A percentile compares a stretch with the other conserved stretches of the same genome.
These are phyloP conservation scores for Neelides folsomi DNA, from an alignment of 2,888 invertebrate genomes.

Conservation along the genomic window DNA sequence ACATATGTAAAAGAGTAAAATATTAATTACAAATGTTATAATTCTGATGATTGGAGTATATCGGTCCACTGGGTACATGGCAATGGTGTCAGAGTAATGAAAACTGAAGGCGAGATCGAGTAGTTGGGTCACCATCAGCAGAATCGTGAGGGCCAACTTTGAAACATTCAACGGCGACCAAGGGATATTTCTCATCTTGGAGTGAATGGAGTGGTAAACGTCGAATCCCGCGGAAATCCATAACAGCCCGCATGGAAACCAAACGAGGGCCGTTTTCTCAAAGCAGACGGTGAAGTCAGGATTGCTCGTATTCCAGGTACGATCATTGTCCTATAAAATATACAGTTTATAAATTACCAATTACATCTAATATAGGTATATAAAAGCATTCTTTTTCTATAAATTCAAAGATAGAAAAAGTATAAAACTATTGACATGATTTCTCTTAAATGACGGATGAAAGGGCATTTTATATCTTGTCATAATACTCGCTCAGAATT, in stretches of 20 bases:
- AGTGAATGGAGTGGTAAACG: slow-evolving; percentile 23
- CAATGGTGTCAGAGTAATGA: not conserved
- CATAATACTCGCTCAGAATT: too few species aligned
- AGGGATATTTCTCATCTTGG: slow-evolving; percentile 26
- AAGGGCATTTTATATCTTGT: too few species aligned
- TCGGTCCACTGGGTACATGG: slow-evolving; percentile 53
- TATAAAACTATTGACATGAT: too few species aligned
- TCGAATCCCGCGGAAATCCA: slow-evolving; percentile 65
- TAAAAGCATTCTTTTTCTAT: too few species aligned
- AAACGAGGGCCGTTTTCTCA: slow-evolving; percentile 75
- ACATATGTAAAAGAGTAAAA: too few species aligned
- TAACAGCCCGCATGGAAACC: slow-evolving; percentile 74
- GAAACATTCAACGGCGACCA: slow-evolving; percentile 32
- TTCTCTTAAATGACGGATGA: too few species aligned
- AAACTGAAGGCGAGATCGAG: slow-evolving; percentile 10
- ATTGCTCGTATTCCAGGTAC: slow-evolving; percentile 52
- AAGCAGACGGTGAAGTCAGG: slow-evolving; percentile 85
- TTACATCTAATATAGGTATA: too few species aligned
- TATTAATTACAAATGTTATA: slow-evolving; percentile 71
- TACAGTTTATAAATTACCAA: too few species aligned
- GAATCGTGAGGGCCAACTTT: slow-evolving; percentile 10
- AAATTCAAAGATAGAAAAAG: too few species aligned
- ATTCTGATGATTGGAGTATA: slow-evolving; percentile 64
- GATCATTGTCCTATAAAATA: slow-evolving; percentile 13
- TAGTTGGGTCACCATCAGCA: slow-evolving; percentile 15